Percentiles rank a stretch among this genome's conserved stretches.
These are phyloP conservation scores for Pyralis farinalis DNA, from an alignment of 2,888 invertebrate species.

Conservation along the genomic window DNA sequence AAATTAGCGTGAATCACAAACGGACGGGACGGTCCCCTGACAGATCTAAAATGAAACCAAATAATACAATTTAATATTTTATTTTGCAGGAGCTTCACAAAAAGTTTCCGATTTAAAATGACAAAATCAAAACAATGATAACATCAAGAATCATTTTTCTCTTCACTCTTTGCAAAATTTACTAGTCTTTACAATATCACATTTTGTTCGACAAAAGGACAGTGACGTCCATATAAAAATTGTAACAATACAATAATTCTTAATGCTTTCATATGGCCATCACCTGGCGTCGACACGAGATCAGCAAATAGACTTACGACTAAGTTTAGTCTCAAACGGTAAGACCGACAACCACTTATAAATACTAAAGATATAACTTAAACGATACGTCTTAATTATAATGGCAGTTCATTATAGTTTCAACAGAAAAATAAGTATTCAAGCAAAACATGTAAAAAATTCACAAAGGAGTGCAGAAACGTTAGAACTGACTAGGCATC, in stretches of 20 bases:
- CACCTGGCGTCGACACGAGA: conserved; percentile 72
- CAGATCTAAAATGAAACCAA: conserved; percentile 22
- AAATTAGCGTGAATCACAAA: too few relatives aligned
- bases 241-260: conserved; percentile 77
- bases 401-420: conserved; percentile 68
- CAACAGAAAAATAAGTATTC: conserved; percentile 43
- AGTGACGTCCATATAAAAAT: conserved; percentile 77
- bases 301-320: conserved; percentile 69
- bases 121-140: conserved; percentile 75
- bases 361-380: conserved; percentile 65
- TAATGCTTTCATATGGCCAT: conserved; percentile 76
- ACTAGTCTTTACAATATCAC: conserved; percentile 78
- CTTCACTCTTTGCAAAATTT: conserved; percentile 59
- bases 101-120: conserved; percentile 72
- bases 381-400: conserved; percentile 59
- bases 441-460: conserved; percentile 48
- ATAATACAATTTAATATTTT: conserved; percentile 39
- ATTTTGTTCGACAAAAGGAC: conserved; percentile 74
- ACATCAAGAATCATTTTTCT: conserved; percentile 78
- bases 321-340: conserved; percentile 65
- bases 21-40: not conserved
- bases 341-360: conserved; percentile 65
- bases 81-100: conserved; percentile 77
- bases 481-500: conserved; percentile 39
- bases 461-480: conserved; percentile 28